Percentiles rank a stretch among this genome's conserved stretches.
phyloP scores from a whole-genome alignment of 2,888 invertebrate genomes.

The Lasioglossum figueresi region DNA sequence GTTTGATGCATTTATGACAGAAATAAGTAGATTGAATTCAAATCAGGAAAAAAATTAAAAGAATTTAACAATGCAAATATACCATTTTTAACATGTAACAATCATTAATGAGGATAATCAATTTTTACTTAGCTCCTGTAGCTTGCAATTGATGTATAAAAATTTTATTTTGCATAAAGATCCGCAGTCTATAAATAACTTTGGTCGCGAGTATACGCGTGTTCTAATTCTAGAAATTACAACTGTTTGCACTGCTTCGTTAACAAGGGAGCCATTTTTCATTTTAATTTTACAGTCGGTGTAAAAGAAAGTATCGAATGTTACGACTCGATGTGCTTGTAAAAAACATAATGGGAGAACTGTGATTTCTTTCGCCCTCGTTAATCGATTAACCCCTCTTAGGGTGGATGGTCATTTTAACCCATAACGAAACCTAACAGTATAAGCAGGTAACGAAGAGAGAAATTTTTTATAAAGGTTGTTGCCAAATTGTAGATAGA shows the following conservation, averaged over 20 bases:
- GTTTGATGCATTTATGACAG: no score
- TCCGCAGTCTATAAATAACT: not conserved
- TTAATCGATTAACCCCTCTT: constrained; percentile 20
- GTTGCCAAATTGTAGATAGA: constrained; percentile 16
- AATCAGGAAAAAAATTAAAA: no score
- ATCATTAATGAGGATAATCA: no score
- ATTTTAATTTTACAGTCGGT: not conserved
- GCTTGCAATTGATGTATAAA: no score
- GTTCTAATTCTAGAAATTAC: constrained; percentile 5
- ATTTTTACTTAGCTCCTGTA: no score
- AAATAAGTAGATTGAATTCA: no score
- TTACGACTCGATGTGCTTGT: not conserved
- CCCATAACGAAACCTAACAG: not conserved
- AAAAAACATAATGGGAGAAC: constrained; percentile 11
- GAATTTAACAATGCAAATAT: no score
- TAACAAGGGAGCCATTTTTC: not conserved
- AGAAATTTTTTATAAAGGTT: not conserved
- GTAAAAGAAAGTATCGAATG: not conserved
- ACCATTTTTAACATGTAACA: no score
- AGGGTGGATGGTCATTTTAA: constrained; percentile 18
- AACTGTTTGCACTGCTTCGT: not conserved
- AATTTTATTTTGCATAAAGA: no score
- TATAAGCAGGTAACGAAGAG: not conserved
- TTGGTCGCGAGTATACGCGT: not conserved
- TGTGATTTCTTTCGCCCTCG: constrained; percentile 32